phyloP scores from a whole-genome alignment of 2,888 invertebrate genomes.

The Agonopterix alstromeriana region DNA sequence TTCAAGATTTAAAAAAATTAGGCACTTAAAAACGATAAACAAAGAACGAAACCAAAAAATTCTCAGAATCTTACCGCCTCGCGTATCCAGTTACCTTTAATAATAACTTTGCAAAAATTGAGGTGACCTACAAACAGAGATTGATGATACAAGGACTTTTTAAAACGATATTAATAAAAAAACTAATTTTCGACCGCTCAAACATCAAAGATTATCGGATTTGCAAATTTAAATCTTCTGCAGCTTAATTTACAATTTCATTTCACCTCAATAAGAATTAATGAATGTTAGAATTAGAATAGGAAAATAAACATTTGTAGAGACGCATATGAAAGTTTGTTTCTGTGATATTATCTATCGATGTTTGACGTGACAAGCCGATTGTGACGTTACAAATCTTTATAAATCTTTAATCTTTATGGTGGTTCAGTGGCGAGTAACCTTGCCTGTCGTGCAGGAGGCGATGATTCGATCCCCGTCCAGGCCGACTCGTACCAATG shows the following conservation, averaged over 20 bases:
- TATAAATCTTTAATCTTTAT: no score
- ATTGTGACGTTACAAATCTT: no score
- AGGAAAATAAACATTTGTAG: conserved; percentile 4
- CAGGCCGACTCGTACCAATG: no score
- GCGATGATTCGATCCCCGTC: no score
- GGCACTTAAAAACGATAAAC: no score
- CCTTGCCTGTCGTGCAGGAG: no score
- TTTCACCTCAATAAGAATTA: neutral
- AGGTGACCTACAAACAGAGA: conserved; percentile 43
- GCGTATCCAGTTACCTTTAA: conserved; percentile 41
- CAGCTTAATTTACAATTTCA: neutral
- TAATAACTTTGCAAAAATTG: conserved; percentile 34
- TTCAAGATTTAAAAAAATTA: no score
- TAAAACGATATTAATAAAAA: conserved; percentile 9
- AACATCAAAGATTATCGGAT: conserved; percentile 7
- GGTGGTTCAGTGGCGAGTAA: no score
- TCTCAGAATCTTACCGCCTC: conserved; percentile 31
- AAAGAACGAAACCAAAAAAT: conserved; percentile 7
- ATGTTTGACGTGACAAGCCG: conserved; percentile 55
- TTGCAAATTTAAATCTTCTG: neutral
- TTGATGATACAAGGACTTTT: conserved; percentile 19
- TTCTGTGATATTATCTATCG: conserved; percentile 22
- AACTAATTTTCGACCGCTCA: conserved; percentile 3
- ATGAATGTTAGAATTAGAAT: neutral
- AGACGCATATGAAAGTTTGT: conserved; percentile 19